These are phyloP conservation scores for Eclectus roratus DNA, from an alignment of 2,113 vertebrate species.

Conservation along the genomic window DNA sequence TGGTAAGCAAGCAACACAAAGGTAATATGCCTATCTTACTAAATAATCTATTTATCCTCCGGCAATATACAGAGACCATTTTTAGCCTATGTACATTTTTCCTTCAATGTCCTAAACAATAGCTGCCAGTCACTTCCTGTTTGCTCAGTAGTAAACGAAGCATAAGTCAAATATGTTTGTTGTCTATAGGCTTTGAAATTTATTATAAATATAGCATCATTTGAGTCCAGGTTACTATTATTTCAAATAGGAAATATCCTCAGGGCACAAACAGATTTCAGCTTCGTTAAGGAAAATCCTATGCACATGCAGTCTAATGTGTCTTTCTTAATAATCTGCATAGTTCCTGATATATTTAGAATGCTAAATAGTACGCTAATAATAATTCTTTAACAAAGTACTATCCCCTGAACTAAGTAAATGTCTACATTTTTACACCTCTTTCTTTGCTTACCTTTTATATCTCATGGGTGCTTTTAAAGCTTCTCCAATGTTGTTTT, in stretches of 20 bases:
- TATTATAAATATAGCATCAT: neutral
- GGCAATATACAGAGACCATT: neutral
- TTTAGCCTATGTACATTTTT: neutral
- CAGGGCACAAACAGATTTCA: neutral
- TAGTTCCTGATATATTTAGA: neutral
- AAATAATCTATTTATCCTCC: neutral
- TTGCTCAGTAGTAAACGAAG: slow-evolving; percentile 1
- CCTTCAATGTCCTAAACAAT: neutral
- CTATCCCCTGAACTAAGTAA: neutral
- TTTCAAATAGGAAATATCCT: neutral
- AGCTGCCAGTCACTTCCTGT: slow-evolving; percentile 9
- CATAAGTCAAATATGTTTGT: neutral
- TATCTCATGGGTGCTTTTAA: neutral
- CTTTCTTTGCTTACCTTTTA: neutral
- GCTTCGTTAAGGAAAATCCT: neutral
- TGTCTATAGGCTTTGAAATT: neutral
- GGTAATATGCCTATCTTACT: neutral
- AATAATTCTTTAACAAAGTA: neutral
- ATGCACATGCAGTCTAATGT: neutral
- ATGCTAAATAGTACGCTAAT: neutral
- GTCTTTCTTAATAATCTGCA: neutral
- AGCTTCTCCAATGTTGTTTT: neutral
- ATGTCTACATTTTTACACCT: neutral
- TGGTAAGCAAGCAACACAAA: neutral
- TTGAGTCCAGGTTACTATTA: neutral